Evolutionary conservation across 1,140 invertebrate genomes (phyloP), one percentile per base, ranked within the genome.

Genomic region (Drosophila pseudoananassae): DNA sequence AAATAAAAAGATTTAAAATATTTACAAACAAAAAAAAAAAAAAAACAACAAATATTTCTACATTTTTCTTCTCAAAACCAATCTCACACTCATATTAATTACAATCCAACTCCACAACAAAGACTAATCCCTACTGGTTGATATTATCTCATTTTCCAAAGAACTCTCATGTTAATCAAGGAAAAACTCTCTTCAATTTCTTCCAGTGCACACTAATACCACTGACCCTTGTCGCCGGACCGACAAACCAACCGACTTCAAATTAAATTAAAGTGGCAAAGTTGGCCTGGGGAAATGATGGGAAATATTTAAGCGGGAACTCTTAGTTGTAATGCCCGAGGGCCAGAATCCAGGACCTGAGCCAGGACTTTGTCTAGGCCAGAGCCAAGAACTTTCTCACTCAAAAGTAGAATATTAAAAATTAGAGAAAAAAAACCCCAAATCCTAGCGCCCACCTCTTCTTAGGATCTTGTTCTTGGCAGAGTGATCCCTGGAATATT

Each of bases 211-310:
- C 3, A 33, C 27, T 25, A 33, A 17, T 46, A 10, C 36, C 38
- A 43, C 38, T 12, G 33, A 23, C 50, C 8, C 29, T 60, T 23
- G 47, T 56, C 54, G 29, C 27, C 36, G 29, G 43, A 29, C 45
- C 45, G 23, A 40, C 49, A 49, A 52, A 40, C 40, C 47, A 64
- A 87, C 72, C 78, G 58, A 69, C 72, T 78, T 82, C 63, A 88
- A 84, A 84, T 78, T 78, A 79, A 80, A 80, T 81, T 68, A 87
- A 82, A 79, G 75, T 85, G 65, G 61, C 55, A 58, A 81, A 65
- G 56, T 64, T 59, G 56, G 57, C 66, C 43, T 61, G 43, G 51
- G 61, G 63, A 76, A 76, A 73, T 81, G 71, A 60, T 57, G 59
- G 71, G 31, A 45, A 49, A 73, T 73, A 73, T 73, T 63, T 49